These are phyloP conservation scores for Hippolais icterina DNA, from an alignment of 2,113 vertebrate species.

Conservation along the genomic window DNA sequence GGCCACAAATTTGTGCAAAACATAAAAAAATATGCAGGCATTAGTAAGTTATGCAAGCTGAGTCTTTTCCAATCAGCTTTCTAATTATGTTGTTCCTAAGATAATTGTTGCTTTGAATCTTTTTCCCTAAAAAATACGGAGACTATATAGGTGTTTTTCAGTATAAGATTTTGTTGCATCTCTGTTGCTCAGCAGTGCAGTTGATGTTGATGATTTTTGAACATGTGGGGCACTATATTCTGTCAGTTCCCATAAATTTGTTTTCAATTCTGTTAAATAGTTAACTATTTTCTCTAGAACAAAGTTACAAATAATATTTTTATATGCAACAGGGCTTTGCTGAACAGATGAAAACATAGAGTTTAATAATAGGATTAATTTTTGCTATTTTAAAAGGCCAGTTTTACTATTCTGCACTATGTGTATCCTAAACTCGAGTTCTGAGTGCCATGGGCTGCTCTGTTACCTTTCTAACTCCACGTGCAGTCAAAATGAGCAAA, in stretches of 20 bases:
- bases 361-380: not conserved
- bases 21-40: not conserved
- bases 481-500: not conserved
- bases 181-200: not conserved
- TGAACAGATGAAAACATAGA: not conserved
- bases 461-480: not conserved
- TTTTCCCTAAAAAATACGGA: not conserved
- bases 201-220: not conserved
- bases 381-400: not conserved
- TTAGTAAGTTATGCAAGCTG: not conserved
- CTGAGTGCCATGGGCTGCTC: not conserved
- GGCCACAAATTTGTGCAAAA: not conserved
- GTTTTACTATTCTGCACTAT: not conserved
- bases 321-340: not conserved
- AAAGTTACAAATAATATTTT: not conserved
- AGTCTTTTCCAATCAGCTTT: constrained; percentile 3
- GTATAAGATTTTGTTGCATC: not conserved
- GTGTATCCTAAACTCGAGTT: not conserved
- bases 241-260: not conserved
- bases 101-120: not conserved
- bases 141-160: not conserved
- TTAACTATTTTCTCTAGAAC: not conserved
- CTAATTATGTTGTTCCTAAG: constrained; percentile 11
- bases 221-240: rapidly evolving
- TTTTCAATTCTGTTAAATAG: not conserved